These are phyloP conservation scores for Megaleporinus macrocephalus DNA, from an alignment of 2,113 vertebrate species.

Conservation along the genomic window DNA sequence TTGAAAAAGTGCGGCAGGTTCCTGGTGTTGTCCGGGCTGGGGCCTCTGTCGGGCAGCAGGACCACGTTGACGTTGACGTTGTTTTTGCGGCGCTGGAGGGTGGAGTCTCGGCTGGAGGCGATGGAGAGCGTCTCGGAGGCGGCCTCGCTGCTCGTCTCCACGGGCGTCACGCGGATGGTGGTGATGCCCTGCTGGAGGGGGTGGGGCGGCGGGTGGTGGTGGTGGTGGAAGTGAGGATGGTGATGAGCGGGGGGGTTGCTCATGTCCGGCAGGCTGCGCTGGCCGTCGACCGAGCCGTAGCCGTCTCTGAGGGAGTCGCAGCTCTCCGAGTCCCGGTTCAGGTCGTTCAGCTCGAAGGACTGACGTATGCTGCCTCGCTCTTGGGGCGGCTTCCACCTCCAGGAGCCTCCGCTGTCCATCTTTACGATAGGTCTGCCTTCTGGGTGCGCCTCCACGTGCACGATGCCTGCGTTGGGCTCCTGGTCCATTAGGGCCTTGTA, in stretches of 20 bases:
- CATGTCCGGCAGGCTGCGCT: constrained; percentile 70
- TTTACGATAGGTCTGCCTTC: constrained; percentile 90
- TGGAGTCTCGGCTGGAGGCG: constrained; percentile 92
- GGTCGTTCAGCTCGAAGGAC: constrained; percentile 93
- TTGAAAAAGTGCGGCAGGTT: constrained; percentile 92
- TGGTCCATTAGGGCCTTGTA: constrained; percentile 88
- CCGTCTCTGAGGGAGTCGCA: constrained; percentile 88
- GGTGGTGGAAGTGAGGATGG: constrained; percentile 64
- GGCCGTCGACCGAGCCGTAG: constrained; percentile 86
- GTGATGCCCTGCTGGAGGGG: constrained; percentile 72
- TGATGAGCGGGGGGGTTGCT: constrained; percentile 70
- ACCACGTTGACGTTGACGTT: constrained; percentile 79
- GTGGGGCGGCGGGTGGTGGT: constrained; percentile 48
- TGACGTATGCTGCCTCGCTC: constrained; percentile 80
- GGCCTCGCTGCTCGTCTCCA: constrained; percentile 80
- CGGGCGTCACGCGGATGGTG: constrained; percentile 94
- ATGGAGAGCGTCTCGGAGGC: constrained; percentile 88
- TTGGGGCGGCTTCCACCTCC: constrained; percentile 92
- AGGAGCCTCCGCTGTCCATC: constrained; percentile 90
- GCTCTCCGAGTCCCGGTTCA: constrained; percentile 92
- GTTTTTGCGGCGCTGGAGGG: constrained; percentile 87
- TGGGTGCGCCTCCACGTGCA: constrained; percentile 94
- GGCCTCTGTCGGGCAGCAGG: constrained; percentile 91
- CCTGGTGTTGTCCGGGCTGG: constrained; percentile 91
- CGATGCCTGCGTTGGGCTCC: constrained; percentile 81